Evolutionary conservation across 2,888 invertebrate species (phyloP).

Genomic region (Megastigmus dorsalis): DNA sequence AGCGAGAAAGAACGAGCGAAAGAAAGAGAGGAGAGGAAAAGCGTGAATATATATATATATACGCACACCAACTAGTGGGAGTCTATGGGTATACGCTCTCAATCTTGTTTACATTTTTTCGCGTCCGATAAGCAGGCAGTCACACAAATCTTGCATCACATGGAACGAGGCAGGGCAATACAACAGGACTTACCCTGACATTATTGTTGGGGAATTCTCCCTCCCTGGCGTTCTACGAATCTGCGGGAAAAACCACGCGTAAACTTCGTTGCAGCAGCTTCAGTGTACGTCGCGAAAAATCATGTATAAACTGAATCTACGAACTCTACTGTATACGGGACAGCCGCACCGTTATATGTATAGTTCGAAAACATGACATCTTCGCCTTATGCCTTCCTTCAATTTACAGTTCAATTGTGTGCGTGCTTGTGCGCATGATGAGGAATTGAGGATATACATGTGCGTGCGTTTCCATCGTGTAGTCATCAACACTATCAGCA

Average conservation of each 20-base stretch:
- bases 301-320: not conserved
- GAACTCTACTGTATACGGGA: not conserved
- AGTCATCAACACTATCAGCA: too few relatives aligned
- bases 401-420: constrained; percentile 55
- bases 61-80: too few relatives aligned
- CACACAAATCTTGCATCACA: constrained; percentile 9
- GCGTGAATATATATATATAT: not conserved
- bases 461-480: too few relatives aligned
- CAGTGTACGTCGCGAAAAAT: not conserved
- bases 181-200: constrained; percentile 57
- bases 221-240: constrained; percentile 2
- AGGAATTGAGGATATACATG: too few relatives aligned
- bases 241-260: not conserved
- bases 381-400: constrained; percentile 31
- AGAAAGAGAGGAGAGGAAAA: not conserved
- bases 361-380: constrained; percentile 57
- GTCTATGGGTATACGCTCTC: constrained; percentile 11
- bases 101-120: constrained; percentile 50
- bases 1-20: not conserved
- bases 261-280: not conserved
- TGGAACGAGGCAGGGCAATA: not conserved
- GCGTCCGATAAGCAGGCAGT: constrained; percentile 16
- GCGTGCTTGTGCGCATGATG: not conserved
- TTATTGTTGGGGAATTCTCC: constrained; percentile 47
- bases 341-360: constrained; percentile 54